These are phyloP conservation scores for Mastomys coucha DNA, from an alignment of 2,113 vertebrate genomes.

Conservation along the genomic window DNA sequence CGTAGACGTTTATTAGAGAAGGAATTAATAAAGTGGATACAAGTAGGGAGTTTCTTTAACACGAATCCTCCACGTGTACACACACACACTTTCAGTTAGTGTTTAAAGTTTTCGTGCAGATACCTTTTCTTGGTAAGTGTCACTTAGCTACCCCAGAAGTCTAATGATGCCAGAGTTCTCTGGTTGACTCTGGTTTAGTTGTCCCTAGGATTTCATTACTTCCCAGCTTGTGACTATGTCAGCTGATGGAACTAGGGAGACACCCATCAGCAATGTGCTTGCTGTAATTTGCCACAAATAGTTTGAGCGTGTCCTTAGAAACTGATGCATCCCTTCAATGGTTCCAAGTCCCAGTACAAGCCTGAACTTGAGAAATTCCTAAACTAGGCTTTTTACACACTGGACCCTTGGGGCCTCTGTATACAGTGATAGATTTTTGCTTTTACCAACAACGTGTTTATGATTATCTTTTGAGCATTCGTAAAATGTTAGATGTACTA, in stretches of 20 bases:
- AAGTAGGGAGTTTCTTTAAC: not conserved
- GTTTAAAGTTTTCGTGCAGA: not conserved
- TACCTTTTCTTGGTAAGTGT: conserved; percentile 20
- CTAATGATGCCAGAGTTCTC: conserved; percentile 9
- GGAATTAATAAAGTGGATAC: not conserved
- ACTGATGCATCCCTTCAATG: not conserved
- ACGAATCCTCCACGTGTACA: not conserved
- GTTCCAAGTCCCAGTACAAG: not conserved
- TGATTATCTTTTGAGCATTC: not conserved
- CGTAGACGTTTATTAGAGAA: not conserved
- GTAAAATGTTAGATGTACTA: not conserved
- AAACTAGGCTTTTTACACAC: not conserved
- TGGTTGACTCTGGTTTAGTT: not conserved
- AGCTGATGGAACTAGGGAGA: not conserved
- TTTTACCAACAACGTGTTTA: not conserved
- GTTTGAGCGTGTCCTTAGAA: not conserved
- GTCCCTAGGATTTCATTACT: conserved; percentile 16
- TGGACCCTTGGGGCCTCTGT: not conserved
- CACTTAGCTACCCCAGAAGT: not conserved
- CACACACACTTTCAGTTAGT: conserved; percentile 14
- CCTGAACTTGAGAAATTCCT: not conserved
- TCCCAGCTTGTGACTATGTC: not conserved
- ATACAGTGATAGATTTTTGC: not conserved
- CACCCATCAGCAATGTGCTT: not conserved
- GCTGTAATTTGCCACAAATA: not conserved